phyloP scores from a whole-genome alignment of 2,888 invertebrate genomes.

The Himalopsyche anomala region DNA sequence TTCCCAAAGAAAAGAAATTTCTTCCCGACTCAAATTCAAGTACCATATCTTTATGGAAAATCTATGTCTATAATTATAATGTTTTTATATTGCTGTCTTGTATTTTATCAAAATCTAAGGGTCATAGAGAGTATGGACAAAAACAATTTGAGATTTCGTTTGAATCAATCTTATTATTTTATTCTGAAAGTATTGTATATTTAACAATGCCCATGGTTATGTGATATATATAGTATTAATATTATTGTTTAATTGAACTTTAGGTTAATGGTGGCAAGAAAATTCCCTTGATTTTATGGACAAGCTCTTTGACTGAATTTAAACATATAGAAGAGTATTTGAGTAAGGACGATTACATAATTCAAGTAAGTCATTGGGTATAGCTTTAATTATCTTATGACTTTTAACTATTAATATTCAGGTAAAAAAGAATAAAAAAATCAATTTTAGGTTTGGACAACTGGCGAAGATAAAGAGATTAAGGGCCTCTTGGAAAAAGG shows the following conservation, averaged over 20 bases:
- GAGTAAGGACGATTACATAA: conserved; percentile 85
- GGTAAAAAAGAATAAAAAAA: background rate
- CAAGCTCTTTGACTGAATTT: conserved; percentile 85
- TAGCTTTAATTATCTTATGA: background rate
- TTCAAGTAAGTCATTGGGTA: conserved; percentile 76
- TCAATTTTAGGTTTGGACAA: conserved; percentile 82
- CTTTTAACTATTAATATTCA: background rate
- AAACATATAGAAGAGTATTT: conserved; percentile 81
- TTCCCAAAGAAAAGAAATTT: too few species aligned
- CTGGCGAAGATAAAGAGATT: conserved; percentile 80
- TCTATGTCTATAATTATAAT: too few species aligned
- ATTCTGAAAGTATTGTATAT: too few species aligned
- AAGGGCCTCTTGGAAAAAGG: conserved; percentile 82
- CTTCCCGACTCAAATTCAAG: too few species aligned
- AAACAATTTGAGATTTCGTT: too few species aligned
- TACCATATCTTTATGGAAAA: too few species aligned
- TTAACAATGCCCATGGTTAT: too few species aligned
- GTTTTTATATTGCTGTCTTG: too few species aligned
- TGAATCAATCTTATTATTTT: too few species aligned
- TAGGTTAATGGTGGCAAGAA: conserved; percentile 72
- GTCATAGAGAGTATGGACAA: too few species aligned
- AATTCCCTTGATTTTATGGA: conserved; percentile 86
- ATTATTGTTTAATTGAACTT: background rate
- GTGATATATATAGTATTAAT: too few species aligned
- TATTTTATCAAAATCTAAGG: too few species aligned